Evolutionary conservation across 2,888 invertebrate genomes (phyloP).

Genomic region (Elaeidobius kamerunicus): DNA sequence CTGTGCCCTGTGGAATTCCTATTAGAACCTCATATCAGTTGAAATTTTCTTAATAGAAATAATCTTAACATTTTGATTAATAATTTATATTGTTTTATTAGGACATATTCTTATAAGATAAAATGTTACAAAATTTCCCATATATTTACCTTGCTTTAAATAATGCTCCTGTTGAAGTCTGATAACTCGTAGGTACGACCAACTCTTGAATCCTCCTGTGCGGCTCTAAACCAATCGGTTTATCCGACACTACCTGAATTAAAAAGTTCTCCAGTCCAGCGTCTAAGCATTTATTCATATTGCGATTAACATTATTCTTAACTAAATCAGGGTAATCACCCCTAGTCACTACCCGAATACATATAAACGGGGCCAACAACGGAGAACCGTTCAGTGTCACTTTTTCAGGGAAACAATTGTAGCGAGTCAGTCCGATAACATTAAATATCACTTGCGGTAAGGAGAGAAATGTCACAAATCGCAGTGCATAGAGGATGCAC

Average conservation of each 20-base stretch:
- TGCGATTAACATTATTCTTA: constrained; percentile 78
- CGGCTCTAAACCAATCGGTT: constrained; percentile 70
- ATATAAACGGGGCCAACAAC: constrained; percentile 88
- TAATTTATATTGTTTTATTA: too few relatives aligned
- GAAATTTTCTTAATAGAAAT: too few relatives aligned
- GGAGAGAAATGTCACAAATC: constrained; percentile 79
- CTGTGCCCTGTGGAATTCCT: too few relatives aligned
- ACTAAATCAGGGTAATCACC: constrained; percentile 93
- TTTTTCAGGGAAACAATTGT: constrained; percentile 94
- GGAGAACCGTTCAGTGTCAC: constrained; percentile 83
- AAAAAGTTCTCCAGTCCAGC: constrained; percentile 93
- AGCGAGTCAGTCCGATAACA: constrained; percentile 80
- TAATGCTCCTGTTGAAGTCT: constrained; percentile 86
- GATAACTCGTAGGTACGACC: constrained; percentile 83
- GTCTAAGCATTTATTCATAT: constrained; percentile 83
- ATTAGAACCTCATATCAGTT: too few relatives aligned
- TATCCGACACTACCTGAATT: constrained; percentile 95
- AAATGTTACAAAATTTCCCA: too few relatives aligned
- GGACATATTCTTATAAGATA: not conserved
- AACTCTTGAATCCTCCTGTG: constrained; percentile 82
- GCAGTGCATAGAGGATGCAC: constrained; percentile 69
- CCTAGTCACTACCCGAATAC: constrained; percentile 89
- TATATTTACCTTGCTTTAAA: constrained; percentile 67
- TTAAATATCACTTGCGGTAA: constrained; percentile 88
- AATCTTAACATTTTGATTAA: too few relatives aligned